Evolutionary conservation across 2,797 vertebrate species (phyloP).

Genomic region (Labroides dimidiatus): DNA sequence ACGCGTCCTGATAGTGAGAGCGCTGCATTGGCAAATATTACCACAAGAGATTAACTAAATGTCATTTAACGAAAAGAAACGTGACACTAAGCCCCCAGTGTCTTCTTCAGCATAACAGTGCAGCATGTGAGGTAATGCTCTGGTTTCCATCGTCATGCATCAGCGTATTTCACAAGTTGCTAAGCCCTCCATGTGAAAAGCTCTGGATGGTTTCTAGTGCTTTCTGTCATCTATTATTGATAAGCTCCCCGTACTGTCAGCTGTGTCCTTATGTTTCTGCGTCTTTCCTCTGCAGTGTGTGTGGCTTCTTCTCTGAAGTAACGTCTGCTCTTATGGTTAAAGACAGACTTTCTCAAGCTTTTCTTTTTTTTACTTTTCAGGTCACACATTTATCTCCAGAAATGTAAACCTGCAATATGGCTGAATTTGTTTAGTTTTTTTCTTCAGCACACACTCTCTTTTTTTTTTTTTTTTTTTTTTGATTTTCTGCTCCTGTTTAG

Average conservation of each 20-base stretch:
- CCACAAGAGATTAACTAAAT: constrained; percentile 11
- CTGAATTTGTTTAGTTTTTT: not conserved
- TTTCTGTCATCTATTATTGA: constrained; percentile 73
- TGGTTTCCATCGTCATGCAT: constrained; percentile 33
- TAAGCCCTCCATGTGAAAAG: constrained; percentile 65
- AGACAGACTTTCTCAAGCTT: constrained; percentile 25
- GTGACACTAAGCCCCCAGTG: constrained; percentile 17
- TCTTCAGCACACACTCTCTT: constrained; percentile 34
- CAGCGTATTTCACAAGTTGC: constrained; percentile 63
- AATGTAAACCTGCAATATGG: constrained; percentile 32
- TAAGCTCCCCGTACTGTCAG: constrained; percentile 61
- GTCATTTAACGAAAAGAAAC: constrained; percentile 1
- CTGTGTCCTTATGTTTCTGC: constrained; percentile 61
- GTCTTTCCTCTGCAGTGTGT: constrained; percentile 41
- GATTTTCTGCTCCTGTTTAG: constrained; percentile 82
- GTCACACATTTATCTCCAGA: constrained; percentile 37
- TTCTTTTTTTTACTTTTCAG: constrained; percentile 48
- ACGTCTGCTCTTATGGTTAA: constrained; percentile 45
- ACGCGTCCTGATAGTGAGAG: constrained; percentile 20
- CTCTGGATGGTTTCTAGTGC: constrained; percentile 61
- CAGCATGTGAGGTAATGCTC: constrained; percentile 37
- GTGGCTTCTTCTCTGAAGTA: constrained; percentile 39
- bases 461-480: too few relatives aligned
- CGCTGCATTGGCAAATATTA: not conserved
- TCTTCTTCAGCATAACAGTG: constrained; percentile 36